phyloP scores from a whole-genome alignment of 2,113 vertebrate genomes.

The Gasterosteus aculeatus region DNA sequence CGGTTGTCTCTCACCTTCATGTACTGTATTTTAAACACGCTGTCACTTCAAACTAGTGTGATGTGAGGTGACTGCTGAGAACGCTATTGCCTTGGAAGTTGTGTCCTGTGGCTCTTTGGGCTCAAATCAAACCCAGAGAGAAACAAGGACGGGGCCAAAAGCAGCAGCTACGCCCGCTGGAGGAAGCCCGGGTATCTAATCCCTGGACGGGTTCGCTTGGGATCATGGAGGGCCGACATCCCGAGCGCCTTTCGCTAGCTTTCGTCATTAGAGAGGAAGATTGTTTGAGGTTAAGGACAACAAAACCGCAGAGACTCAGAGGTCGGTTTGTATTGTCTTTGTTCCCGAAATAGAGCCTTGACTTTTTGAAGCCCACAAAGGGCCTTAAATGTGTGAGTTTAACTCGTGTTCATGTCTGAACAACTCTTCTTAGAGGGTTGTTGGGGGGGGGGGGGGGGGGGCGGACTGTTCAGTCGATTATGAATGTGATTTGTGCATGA shows the following conservation, averaged over 20 bases:
- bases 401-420: not conserved
- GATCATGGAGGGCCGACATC: constrained; percentile 75
- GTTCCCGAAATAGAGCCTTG: not conserved
- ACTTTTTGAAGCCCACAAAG: constrained; percentile 1
- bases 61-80: constrained; percentile 83
- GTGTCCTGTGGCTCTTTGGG: constrained; percentile 82
- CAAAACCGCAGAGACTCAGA: not conserved
- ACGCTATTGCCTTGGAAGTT: constrained; percentile 80
- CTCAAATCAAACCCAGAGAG: constrained; percentile 89
- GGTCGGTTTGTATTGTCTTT: constrained; percentile 20
- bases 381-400: not conserved
- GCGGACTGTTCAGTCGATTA: not conserved
- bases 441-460: too few species aligned
- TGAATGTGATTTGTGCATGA: not conserved
- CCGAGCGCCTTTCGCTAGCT: constrained; percentile 6
- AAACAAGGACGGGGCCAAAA: constrained; percentile 80
- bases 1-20: constrained; percentile 81
- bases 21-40: constrained; percentile 81
- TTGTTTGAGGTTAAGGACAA: not conserved
- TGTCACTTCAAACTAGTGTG: constrained; percentile 85
- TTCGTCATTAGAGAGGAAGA: constrained; percentile 1
- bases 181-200: constrained; percentile 82
- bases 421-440: not conserved
- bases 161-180: constrained; percentile 75
- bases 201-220: constrained; percentile 85